Conservation (phyloP, 2,797 vertebrate species). For the Aldrovandia affinis region DNA sequence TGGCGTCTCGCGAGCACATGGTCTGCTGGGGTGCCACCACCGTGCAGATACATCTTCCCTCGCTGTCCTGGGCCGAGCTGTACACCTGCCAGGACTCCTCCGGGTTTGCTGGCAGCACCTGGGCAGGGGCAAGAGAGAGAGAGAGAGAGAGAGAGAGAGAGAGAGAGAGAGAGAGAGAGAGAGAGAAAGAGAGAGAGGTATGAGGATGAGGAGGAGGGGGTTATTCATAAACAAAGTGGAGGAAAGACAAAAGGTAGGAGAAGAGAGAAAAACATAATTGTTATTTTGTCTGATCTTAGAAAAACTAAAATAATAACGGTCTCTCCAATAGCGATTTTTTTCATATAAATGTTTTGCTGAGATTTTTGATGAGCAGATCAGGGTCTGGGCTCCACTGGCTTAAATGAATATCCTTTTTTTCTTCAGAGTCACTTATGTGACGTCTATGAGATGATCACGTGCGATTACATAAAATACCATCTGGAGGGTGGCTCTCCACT, state of each 20-base stretch:
- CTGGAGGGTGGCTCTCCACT: conserved; percentile 15
- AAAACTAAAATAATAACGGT: background rate
- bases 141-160: background rate
- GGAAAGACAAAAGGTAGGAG: background rate
- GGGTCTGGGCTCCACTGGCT: background rate
- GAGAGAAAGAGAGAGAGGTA: background rate
- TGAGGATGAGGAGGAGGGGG: background rate
- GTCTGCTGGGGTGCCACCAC: conserved; percentile 99
- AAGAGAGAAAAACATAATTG: background rate
- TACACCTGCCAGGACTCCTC: conserved; percentile 99
- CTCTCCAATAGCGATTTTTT: background rate
- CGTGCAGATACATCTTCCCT: conserved; percentile 97
- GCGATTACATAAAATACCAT: conserved; percentile 22
- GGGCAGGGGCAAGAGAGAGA: conserved; percentile 30
- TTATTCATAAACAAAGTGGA: background rate
- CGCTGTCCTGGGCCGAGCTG: conserved; percentile 98
- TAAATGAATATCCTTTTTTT: background rate
- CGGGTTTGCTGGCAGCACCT: conserved; percentile 95
- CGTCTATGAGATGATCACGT: conserved; percentile 5
- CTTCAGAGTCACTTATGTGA: conserved; percentile 2
- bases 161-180: background rate
- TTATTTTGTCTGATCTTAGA: too few relatives aligned
- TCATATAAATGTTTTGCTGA: background rate
- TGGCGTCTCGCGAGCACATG: conserved; percentile 95
- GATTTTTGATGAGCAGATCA: background rate